Evolutionary conservation across 2,888 invertebrate genomes (phyloP), one percentile per base, ranked within the genome.

Genomic region (Meloe dianella): DNA sequence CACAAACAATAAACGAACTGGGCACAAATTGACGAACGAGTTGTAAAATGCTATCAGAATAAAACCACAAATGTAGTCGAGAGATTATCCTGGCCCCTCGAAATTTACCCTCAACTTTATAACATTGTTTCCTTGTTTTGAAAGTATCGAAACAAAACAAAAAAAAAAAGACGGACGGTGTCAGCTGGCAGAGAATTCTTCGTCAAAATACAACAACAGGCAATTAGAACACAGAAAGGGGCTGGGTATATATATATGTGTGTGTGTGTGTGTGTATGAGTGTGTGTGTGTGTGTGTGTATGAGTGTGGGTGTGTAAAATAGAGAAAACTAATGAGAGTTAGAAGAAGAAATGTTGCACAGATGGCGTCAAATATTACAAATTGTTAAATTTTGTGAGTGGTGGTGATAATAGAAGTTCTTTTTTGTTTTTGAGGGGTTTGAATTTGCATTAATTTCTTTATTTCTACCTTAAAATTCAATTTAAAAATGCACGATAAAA

Each of bases 1-100:
- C 72, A 71, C 67, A 74, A 73, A 71, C 68, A 56, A 62, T 65
- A 61, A 68, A 70, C 63, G 68, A 7, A 73, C 71, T 63, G 74
- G 73, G 74, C 75, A 72, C 73, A 72, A 72, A 74, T 74, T 56
- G 27, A 27, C 2, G 27, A 27, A 27, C 38, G 24, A 47, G 61
- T 62, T 41, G 65, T 61, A 65, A n/a, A 62, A 65, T 62, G 61
- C 17, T 54, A 60, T 60, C 64, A 64, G 60, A 54, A 35, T 20
- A 47, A 47, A 47, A 47, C 47, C 47, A 20, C 17, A 47, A 47
- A n/a, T 41, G 38, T 17, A 1, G 27, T 27, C 27, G 1, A 8
- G 32, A 32, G 32, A 32, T 32, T 32, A 4, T 35, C 2, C n/a
- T 14, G 5, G 9, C 35, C 35, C 20, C 10, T 9, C 3, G 3